phyloP scores from a whole-genome alignment of 2,113 vertebrate species.

The Sinocyclocheilus anophthalmus region DNA sequence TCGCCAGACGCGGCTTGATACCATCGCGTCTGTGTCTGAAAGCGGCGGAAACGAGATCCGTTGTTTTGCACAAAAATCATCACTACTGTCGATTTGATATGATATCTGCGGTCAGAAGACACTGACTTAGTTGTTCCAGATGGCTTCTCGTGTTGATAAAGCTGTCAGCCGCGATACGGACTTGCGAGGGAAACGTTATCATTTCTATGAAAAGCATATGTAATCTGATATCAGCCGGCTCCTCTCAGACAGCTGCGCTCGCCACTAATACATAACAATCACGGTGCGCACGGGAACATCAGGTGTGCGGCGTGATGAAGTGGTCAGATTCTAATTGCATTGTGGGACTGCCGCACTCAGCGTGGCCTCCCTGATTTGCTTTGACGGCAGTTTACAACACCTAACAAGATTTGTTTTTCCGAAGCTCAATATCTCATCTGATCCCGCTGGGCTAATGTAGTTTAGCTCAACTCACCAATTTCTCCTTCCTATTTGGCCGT shows the following conservation, averaged over 20 bases:
- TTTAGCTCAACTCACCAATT: constrained; percentile 21
- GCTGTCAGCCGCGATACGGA: constrained; percentile 1
- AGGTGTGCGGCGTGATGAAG: constrained; percentile 24
- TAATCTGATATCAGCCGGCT: background rate
- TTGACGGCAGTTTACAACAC: constrained; percentile 8
- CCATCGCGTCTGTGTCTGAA: constrained; percentile 9
- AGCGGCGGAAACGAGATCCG: background rate
- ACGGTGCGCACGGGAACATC: background rate
- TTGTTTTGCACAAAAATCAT: constrained; percentile 35
- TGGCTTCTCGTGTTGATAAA: constrained; percentile 11
- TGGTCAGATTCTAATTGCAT: constrained; percentile 36
- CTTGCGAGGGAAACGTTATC: background rate
- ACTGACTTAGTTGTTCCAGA: constrained; percentile 7
- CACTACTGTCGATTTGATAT: background rate
- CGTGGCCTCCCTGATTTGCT: background rate
- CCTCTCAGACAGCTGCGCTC: constrained; percentile 32
- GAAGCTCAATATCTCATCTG: constrained; percentile 6
- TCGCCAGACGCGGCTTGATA: too few species aligned
- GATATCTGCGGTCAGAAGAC: constrained; percentile 12
- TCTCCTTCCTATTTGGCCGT: background rate
- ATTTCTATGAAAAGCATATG: background rate
- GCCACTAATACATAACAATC: background rate
- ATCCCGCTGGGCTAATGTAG: constrained; percentile 3
- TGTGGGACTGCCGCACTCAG: constrained; percentile 8
- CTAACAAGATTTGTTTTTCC: constrained; percentile 12